Base-by-base conservation (phyloP, 2,888 invertebrate species). In the Drosophila eohydei region DNA sequence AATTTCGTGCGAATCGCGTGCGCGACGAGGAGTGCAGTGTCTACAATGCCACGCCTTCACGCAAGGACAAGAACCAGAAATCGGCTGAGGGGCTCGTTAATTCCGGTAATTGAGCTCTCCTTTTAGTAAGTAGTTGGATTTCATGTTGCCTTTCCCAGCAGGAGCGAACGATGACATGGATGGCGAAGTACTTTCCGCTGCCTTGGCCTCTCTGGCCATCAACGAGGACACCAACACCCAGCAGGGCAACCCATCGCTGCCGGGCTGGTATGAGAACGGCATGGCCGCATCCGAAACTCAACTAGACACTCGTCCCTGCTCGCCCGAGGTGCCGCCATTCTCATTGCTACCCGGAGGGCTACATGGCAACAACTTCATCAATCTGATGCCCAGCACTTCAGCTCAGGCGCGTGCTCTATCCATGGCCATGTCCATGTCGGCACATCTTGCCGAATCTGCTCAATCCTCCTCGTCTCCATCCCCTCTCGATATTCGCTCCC, bases 321-420 rank as follows among this genome's bases (percentile, higher is more conserved):
- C 50, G 1, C 66, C 66, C 0, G 44, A 66, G 0, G 1, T 2
- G 11, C 5, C 9, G 2, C 1, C 7, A 2, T 11, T 36, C 5
- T 0, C n/a, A 4, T 0, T 12, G 6, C 11, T 11, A 12, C n/a
- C 55, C 0, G 8, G 28, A n/a, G 30, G 14, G 21, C 3, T 36
- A 16, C 36, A 11, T 2, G 8, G 12, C 38, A 55, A 51, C 26
- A 41, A 16, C n/a, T 32, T 9, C 0, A 26, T 67, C 11, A 26
- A 57, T 28, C 4, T 28, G n/a, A n/a, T 51, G 50, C 74, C 73
- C 9, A 74, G 74, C 62, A 73, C 74, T 2, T 74, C 73, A 32
- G 58, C 74, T 9, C 62, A 73, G n/a, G 73, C 73, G 0, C 55
- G 38, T 11, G 54, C 68, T 2, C 6, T 50, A 11, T n/a, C 55